Evolutionary conservation across 2,888 invertebrate genomes (phyloP).

Genomic region (Eupithecia pulchellata): DNA sequence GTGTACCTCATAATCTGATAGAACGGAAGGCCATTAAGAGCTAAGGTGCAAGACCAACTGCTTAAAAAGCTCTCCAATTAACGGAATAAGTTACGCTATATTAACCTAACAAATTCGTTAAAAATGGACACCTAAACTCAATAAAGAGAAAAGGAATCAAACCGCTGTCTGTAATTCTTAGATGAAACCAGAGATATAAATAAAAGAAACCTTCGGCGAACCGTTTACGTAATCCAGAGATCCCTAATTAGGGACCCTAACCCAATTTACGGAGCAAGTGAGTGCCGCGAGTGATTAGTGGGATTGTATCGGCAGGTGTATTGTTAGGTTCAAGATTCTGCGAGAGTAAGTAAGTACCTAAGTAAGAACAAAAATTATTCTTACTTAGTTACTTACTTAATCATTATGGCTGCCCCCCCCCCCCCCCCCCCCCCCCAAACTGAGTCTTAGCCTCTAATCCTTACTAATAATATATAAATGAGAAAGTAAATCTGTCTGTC

Average conservation of each 20-base stretch:
- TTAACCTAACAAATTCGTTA: no score
- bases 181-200: slow-evolving; percentile 33
- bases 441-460: background rate
- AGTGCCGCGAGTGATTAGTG: slow-evolving; percentile 46
- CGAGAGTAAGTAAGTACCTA: no score
- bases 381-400: background rate
- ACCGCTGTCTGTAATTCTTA: background rate
- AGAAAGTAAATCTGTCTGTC: no score
- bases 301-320: slow-evolving; percentile 45
- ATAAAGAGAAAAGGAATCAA: background rate
- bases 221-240: slow-evolving; percentile 49
- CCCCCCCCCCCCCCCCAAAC: background rate
- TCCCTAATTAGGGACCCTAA: slow-evolving; percentile 54
- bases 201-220: slow-evolving; percentile 50
- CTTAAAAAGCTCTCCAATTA: no score
- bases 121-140: background rate
- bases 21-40: no score
- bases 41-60: no score
- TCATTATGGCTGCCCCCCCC: background rate
- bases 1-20: no score
- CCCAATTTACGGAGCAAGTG: slow-evolving; percentile 48
- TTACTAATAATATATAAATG: no score
- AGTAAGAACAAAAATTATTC: background rate
- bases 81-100: no score
- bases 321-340: slow-evolving; percentile 17